phyloP scores from a whole-genome alignment of 2,113 vertebrate species.

The Bubalus kerabau region DNA sequence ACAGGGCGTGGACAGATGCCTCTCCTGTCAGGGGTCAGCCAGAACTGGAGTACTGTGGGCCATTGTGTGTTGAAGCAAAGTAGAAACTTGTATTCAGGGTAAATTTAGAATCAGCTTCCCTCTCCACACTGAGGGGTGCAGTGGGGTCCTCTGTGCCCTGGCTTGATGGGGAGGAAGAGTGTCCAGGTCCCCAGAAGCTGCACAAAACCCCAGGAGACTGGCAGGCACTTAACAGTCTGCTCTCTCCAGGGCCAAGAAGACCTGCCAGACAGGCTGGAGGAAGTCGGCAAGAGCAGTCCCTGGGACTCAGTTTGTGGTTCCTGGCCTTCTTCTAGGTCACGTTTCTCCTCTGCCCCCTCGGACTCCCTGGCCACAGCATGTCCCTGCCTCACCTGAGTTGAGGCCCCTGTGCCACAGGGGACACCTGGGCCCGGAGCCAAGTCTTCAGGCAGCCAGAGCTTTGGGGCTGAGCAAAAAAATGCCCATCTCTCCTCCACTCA shows the following conservation, averaged over 20 bases:
- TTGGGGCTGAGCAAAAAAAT: background rate
- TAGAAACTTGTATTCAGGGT: background rate
- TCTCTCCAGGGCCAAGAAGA: background rate
- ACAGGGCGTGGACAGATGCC: background rate
- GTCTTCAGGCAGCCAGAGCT: too few species aligned
- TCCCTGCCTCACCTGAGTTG: background rate
- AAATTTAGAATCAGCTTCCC: background rate
- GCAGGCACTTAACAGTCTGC: fast-evolving
- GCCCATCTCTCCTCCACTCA: background rate
- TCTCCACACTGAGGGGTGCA: background rate
- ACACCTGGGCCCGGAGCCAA: fast-evolving
- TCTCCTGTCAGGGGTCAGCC: too few species aligned
- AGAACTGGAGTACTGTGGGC: too few species aligned
- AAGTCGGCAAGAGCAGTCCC: fast-evolving
- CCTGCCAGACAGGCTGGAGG: background rate
- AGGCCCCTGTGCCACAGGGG: background rate
- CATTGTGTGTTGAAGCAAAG: fast-evolving
- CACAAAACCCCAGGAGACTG: too few species aligned
- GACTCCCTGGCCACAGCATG: background rate
- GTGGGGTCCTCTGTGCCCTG: background rate
- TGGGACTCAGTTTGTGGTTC: background rate
- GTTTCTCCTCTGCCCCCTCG: background rate
- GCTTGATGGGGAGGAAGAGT: background rate
- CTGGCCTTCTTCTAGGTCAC: background rate
- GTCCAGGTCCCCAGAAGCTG: background rate